These are phyloP conservation scores for Crax fasciolata DNA, from an alignment of 2,797 vertebrate species.

Conservation along the genomic window DNA sequence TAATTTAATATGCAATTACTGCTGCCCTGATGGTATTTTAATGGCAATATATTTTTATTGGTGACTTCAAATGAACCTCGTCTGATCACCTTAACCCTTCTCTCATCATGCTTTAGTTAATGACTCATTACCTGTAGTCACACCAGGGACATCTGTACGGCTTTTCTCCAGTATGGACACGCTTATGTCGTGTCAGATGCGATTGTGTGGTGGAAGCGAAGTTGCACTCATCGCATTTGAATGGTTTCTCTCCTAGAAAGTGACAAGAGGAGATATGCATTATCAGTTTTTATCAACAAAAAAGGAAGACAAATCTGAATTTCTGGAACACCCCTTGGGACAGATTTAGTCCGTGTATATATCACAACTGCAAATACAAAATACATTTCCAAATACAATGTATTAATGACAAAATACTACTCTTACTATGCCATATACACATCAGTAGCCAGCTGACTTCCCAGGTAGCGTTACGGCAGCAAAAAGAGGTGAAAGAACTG, in stretches of 20 bases:
- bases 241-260: slow-evolving; percentile 94
- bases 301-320: background rate
- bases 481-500: background rate
- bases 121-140: slow-evolving; percentile 94
- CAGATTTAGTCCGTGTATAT: background rate
- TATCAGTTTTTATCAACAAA: background rate
- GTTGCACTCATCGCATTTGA: slow-evolving; percentile 96
- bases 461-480: background rate
- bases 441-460: background rate
- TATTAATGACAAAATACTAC: background rate
- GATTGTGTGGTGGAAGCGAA: slow-evolving; percentile 98
- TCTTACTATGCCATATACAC: background rate
- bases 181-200: slow-evolving; percentile 95
- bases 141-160: slow-evolving; percentile 99
- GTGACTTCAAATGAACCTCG: slow-evolving; percentile 39
- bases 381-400: background rate
- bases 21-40: slow-evolving; percentile 71
- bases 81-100: slow-evolving; percentile 77
- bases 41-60: slow-evolving; percentile 50
- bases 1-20: slow-evolving; percentile 92
- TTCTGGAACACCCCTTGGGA: background rate
- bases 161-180: slow-evolving; percentile 98
- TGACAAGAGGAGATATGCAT: slow-evolving; percentile 31
- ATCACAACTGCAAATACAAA: background rate
- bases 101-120: slow-evolving; percentile 77